These are phyloP conservation scores for Tyrannus savana DNA, from an alignment of 2,113 vertebrate species.

Conservation along the genomic window DNA sequence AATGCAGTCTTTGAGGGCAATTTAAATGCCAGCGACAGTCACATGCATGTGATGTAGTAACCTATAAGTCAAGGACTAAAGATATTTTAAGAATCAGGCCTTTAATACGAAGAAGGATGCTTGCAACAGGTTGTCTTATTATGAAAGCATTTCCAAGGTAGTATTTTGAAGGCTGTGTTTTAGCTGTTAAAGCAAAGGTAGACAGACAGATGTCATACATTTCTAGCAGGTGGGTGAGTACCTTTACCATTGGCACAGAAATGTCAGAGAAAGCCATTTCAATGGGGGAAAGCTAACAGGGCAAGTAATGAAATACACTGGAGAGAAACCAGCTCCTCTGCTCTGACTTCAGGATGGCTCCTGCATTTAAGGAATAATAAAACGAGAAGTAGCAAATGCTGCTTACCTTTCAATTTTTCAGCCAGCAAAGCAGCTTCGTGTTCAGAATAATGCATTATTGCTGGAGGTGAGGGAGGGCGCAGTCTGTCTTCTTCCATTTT, in stretches of 20 bases:
- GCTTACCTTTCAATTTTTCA: conserved; percentile 92
- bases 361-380: background rate
- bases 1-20: background rate
- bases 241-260: background rate
- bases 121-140: background rate
- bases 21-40: background rate
- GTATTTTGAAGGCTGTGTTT: background rate
- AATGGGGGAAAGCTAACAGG: background rate
- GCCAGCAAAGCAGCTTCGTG: conserved; percentile 87
- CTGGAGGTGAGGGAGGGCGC: conserved; percentile 84
- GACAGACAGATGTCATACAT: background rate
- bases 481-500: conserved; percentile 86
- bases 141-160: background rate
- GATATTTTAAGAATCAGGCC: background rate
- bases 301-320: background rate
- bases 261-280: background rate
- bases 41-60: background rate
- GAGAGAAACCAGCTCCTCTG: background rate
- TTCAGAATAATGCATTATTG: conserved; percentile 90
- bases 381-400: background rate
- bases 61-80: background rate
- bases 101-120: background rate
- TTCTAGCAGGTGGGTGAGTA: background rate
- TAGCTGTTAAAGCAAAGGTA: background rate
- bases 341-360: background rate